Conservation (phyloP, 2,888 invertebrate genomes). For the Sinhomidia bicolor region DNA sequence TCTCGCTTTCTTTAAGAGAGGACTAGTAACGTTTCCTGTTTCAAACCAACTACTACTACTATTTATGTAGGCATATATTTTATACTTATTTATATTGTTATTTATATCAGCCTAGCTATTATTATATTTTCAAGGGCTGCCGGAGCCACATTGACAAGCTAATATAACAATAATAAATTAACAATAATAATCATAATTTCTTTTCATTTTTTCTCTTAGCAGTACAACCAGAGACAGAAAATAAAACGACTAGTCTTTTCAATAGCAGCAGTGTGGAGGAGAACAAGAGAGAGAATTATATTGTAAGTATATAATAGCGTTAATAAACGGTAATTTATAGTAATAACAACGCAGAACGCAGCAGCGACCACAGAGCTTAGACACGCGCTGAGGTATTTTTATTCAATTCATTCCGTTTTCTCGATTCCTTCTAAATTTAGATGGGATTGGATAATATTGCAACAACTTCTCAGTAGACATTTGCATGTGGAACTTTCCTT, state of each 20-base stretch:
- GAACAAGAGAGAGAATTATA: not conserved
- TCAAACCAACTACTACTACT: slow-evolving; percentile 11
- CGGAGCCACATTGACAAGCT: slow-evolving; percentile 19
- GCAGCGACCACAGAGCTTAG: not conserved
- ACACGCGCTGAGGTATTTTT: not conserved
- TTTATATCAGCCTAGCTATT: not conserved
- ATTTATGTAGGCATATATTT: too few relatives aligned
- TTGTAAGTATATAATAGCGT: slow-evolving; percentile 1
- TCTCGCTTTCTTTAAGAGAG: not conserved
- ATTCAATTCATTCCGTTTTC: slow-evolving; percentile 38
- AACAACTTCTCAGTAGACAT: slow-evolving; percentile 30
- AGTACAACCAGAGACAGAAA: not conserved
- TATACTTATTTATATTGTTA: not conserved
- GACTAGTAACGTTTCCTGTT: slow-evolving; percentile 8
- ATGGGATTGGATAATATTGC: slow-evolving; percentile 36
- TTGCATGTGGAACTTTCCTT: not conserved
- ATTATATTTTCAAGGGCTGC: not conserved
- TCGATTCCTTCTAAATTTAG: slow-evolving; percentile 37
- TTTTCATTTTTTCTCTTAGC: not conserved
- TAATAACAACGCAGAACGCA: not conserved
- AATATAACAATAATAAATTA: slow-evolving; percentile 24
- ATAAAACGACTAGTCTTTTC: not conserved
- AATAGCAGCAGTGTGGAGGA: not conserved
- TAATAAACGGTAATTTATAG: slow-evolving; percentile 25
- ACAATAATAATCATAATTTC: not conserved